phyloP scores from a whole-genome alignment of 2,888 invertebrate genomes.

The Lordiphosa andalusiaca region DNA sequence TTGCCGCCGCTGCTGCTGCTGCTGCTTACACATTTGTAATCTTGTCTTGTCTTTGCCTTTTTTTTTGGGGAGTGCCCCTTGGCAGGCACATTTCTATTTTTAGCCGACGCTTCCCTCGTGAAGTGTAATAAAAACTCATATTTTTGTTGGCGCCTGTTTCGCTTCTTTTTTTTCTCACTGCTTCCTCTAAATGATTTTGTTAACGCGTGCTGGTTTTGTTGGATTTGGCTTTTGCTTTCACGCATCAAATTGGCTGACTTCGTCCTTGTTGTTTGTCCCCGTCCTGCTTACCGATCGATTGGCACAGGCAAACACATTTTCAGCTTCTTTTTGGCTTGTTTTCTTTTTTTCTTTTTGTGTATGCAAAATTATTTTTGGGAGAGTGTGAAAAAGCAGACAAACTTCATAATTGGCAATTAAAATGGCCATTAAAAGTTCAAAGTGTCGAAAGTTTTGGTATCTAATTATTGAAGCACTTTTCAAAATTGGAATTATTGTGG shows the following conservation, averaged over 20 bases:
- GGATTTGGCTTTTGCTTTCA: conserved; percentile 47
- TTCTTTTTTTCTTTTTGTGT: too few species aligned
- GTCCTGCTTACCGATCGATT: conserved; percentile 47
- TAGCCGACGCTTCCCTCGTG: conserved; percentile 43
- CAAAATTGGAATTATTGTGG: conserved; percentile 60
- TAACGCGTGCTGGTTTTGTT: conserved; percentile 57
- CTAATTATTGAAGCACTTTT: neutral
- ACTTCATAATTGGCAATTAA: conserved; percentile 69
- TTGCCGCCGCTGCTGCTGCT: conserved; percentile 72
- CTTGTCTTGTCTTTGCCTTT: conserved; percentile 65
- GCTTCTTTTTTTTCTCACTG: conserved; percentile 11
- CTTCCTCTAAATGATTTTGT: conserved; percentile 69
- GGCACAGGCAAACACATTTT: conserved; percentile 19
- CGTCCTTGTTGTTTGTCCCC: conserved; percentile 21
- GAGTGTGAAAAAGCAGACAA: conserved; percentile 19
- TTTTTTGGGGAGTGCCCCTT: conserved; percentile 65
- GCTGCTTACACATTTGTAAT: conserved; percentile 72
- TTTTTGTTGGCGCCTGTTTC: conserved; percentile 44
- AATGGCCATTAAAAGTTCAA: conserved; percentile 31
- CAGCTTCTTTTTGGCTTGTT: too few species aligned
- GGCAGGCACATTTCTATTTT: conserved; percentile 69
- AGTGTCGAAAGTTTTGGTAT: conserved; percentile 5
- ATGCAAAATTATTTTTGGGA: conserved; percentile 23
- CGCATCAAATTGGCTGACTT: conserved; percentile 33
- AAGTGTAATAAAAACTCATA: conserved; percentile 68